phyloP scores from a whole-genome alignment of 2,113 vertebrate genomes.

The Tautogolabrus adspersus region DNA sequence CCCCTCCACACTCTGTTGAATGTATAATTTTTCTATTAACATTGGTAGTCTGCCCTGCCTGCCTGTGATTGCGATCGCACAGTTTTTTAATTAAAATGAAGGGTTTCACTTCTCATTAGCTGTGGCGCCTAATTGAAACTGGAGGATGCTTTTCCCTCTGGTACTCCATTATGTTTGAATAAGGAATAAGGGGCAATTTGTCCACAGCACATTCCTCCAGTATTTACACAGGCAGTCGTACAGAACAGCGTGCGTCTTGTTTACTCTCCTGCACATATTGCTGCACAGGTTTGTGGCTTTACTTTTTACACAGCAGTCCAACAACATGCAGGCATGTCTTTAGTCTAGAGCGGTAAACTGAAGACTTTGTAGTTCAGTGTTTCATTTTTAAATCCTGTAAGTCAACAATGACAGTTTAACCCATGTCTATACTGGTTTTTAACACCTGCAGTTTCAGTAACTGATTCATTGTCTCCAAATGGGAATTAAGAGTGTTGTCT shows the following conservation, averaged over 20 bases:
- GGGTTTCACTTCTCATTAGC: slow-evolving; percentile 23
- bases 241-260: slow-evolving; percentile 27
- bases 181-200: slow-evolving; percentile 40
- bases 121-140: slow-evolving; percentile 54
- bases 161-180: slow-evolving; percentile 29
- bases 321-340: neutral
- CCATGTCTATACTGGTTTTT: neutral
- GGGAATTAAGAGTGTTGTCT: neutral
- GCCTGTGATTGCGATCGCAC: slow-evolving; percentile 1
- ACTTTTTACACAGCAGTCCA: slow-evolving; percentile 48
- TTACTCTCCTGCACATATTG: slow-evolving; percentile 30
- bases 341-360: neutral
- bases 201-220: slow-evolving; percentile 35
- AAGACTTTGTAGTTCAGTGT: neutral
- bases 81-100: slow-evolving; percentile 42
- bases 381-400: neutral
- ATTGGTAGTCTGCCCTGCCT: neutral
- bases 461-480: neutral
- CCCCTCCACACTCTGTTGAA: neutral
- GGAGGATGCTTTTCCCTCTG: slow-evolving; percentile 11
- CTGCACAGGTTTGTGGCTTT: neutral
- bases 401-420: neutral
- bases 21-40: slow-evolving; percentile 25
- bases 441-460: neutral
- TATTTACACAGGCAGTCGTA: slow-evolving; percentile 58